Evolutionary conservation across 2,113 vertebrate genomes (phyloP).

Genomic region (Protobothrops flavoviridis): DNA sequence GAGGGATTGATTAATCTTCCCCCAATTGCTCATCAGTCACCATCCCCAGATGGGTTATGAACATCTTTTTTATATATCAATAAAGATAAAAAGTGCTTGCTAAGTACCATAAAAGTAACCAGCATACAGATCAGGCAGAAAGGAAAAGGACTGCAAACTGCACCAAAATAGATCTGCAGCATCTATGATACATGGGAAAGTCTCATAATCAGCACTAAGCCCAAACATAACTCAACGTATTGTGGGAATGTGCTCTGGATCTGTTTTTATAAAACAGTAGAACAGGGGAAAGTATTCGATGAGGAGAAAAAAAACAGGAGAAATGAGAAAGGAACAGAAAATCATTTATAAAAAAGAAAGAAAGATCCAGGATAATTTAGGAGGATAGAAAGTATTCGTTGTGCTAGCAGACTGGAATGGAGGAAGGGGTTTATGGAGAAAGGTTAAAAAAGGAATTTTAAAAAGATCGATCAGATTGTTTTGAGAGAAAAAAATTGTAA

Average conservation of each 20-base stretch:
- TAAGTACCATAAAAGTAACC: background rate
- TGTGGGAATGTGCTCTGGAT: background rate
- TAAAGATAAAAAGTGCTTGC: background rate
- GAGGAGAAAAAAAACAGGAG: background rate
- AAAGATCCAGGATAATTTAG: background rate
- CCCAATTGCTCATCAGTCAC: background rate
- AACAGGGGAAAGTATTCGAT: background rate
- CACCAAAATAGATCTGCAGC: background rate
- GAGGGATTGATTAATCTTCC: background rate
- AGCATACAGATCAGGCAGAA: background rate
- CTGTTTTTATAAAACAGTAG: background rate
- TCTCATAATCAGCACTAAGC: background rate
- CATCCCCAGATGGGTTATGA: background rate
- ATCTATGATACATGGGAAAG: background rate
- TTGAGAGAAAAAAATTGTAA: background rate
- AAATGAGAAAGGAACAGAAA: background rate
- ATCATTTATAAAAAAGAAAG: background rate
- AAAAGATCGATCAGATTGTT: background rate
- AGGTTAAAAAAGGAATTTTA: background rate
- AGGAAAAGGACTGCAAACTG: background rate
- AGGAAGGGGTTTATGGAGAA: too few relatives aligned
- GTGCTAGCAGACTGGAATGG: background rate
- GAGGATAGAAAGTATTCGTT: background rate
- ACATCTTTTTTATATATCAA: background rate
- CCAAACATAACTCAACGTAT: background rate